Conservation (phyloP, 2,113 vertebrate species). For the Pithys albifrons region DNA sequence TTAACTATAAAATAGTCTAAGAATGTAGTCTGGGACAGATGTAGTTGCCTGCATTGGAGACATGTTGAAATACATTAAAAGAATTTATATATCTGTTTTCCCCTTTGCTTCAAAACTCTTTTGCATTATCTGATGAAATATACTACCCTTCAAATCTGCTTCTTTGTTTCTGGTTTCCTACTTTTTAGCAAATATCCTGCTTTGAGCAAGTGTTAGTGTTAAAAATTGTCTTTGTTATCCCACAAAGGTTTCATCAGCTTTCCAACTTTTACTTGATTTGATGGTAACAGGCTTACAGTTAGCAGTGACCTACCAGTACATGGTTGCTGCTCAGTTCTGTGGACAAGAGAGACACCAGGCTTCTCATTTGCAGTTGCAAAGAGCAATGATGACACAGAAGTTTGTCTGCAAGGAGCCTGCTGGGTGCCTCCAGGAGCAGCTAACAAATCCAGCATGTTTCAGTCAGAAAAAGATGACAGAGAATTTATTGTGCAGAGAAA, state of each 20-base stretch:
- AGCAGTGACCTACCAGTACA: not conserved
- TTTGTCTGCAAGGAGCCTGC: not conserved
- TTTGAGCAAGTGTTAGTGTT: not conserved
- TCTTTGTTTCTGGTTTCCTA: not conserved
- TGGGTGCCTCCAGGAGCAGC: not conserved
- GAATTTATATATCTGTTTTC: not conserved
- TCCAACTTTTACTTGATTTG: not conserved
- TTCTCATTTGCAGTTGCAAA: not conserved
- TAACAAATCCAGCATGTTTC: not conserved
- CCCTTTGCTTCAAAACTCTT: not conserved
- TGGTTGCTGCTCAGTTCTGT: not conserved
- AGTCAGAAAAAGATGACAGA: not conserved
- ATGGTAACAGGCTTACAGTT: not conserved
- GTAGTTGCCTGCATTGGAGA: not conserved
- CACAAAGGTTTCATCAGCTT: not conserved
- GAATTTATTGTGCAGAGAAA: slow-evolving; percentile 5
- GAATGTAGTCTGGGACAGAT: not conserved
- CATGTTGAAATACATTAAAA: not conserved
- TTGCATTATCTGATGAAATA: not conserved
- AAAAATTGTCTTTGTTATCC: not conserved
- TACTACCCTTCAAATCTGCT: not conserved
- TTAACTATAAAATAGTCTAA: not conserved
- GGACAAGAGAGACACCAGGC: not conserved
- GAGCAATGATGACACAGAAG: not conserved
- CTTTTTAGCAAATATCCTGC: not conserved